Conservation (phyloP, 2,888 invertebrate genomes). For the Trissonchulus sp. region DNA sequence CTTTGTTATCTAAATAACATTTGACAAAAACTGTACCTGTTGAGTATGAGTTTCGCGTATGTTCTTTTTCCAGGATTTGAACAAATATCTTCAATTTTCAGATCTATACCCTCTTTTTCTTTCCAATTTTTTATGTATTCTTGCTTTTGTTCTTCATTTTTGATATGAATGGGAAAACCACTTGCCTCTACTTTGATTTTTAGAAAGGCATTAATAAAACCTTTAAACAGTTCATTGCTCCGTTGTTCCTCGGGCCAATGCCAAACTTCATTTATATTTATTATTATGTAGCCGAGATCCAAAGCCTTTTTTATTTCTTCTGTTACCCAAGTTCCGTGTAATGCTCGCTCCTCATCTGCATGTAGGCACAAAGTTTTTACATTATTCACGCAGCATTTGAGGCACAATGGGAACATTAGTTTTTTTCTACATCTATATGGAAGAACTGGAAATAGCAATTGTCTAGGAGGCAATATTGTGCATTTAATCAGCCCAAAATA, state of each 20-base stretch:
- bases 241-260: background rate
- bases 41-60: constrained; percentile 10
- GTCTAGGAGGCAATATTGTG: constrained; percentile 41
- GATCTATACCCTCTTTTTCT: constrained; percentile 16
- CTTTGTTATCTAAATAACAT: no score
- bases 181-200: constrained; percentile 1
- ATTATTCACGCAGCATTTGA: constrained; percentile 40
- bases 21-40: no score
- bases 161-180: background rate
- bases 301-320: background rate
- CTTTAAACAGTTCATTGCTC: background rate
- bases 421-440: constrained; percentile 40
- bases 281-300: background rate
- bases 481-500: constrained; percentile 41
- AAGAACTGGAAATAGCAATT: constrained; percentile 44
- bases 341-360: background rate
- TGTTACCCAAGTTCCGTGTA: constrained; percentile 8
- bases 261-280: constrained; percentile 14
- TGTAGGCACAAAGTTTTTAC: constrained; percentile 31
- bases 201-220: constrained; percentile 8
- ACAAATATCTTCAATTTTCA: background rate
- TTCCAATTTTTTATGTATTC: constrained; percentile 1
- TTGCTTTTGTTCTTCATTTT: background rate
- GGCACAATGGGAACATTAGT: constrained; percentile 43
- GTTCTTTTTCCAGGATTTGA: background rate